Evolutionary conservation across 2,888 invertebrate species (phyloP), one percentile per base, ranked within the genome.

Genomic region (Odontocerum albicorne): DNA sequence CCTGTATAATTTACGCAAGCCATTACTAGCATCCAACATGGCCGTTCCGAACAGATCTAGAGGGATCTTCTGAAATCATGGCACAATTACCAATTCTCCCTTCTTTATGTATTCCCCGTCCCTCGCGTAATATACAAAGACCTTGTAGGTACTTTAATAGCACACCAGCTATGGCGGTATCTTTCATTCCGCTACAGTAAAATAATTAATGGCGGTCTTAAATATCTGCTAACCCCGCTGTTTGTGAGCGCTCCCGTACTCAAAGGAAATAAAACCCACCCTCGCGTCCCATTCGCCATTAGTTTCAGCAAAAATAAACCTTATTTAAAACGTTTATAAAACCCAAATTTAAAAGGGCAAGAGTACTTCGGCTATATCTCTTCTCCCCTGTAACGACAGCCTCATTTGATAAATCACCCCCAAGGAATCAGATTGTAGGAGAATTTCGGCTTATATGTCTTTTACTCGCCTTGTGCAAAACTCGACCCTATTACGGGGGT

Each of bases 381-480:
- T 44, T 44, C 50, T 42, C 42, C 40, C 31, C 31, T 33, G 31
- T 46, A 50, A 53, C 55, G 57, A 53, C 50, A 54, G 60, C 50
- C 60, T 60, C 60, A 55, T 60, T 60, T 60, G 60, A 60, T 60
- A 60, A 60, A 60, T 60, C 60, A 55, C 57, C 60, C 57, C 60
- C 57, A 60, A 60, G 60, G 60, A 60, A 55, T 58, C 38, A 40
- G 51, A 49, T 32, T 36, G 47, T 40, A 12, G 49, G 49, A 49
- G 42, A 50, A 40, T 43, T 49, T 50, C 32, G 16, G 31, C 49
- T 31, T 27, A 40, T 32, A 31, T n/a, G 17, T 44, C 44, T 32
- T 19, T 44, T 20, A 31, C 31, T 40, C 38, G 12, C 39, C 32
- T 33, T 44, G 33, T 10, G 44, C 54, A 32, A 54, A 51, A 51